Base-by-base conservation (phyloP, 1,140 invertebrate species). In the Acarapis woodi region DNA sequence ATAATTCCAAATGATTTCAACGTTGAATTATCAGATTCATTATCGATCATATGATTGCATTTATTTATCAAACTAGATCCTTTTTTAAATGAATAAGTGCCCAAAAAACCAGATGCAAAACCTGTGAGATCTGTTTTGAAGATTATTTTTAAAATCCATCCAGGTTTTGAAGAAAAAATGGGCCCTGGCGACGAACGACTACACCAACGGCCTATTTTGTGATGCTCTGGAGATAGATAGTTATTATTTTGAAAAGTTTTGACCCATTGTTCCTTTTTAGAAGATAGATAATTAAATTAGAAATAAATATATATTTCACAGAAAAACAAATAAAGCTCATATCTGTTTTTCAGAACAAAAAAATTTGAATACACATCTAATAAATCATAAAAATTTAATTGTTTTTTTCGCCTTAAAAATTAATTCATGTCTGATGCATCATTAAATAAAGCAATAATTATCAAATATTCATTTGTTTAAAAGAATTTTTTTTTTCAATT, bases 51-150 rank as follows among this genome's bases (percentile, higher is more conserved):
- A 15, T 15, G 12, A 32, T 32, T 12, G 9, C 12, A 14, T 16
- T 32, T 16, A 19, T 16, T 32, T 5, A 5, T 6, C 21, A 34
- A 31, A 21, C 24, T 33, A 38, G 47, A 55, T 68, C 67, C 66
- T 58, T 76, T 75, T 20, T 32, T 9, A 21, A 5, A 8, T 20
- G n/a, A 18, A 50, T 88, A 90, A 45, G 70, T 51, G 2, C 76
- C 79, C 50, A 77, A 78, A 54, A 90, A 90, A 9, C 82, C 82
- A 46, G 73, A 82, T 40, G 68, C 76, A 16, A 85, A 78, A 26
- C 67, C 66, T 43, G 73, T 70, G 6, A 63, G 59, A 51, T 88
- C 74, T 4, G 80, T 74, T 50, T 78, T 73, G 21, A 87, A 58
- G 29, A 80, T 62, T 15, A 88, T 65, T 48, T 73, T 75, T 20